phyloP scores from a whole-genome alignment of 1,140 invertebrate genomes.

The Pseudomyrmex pallidus region DNA sequence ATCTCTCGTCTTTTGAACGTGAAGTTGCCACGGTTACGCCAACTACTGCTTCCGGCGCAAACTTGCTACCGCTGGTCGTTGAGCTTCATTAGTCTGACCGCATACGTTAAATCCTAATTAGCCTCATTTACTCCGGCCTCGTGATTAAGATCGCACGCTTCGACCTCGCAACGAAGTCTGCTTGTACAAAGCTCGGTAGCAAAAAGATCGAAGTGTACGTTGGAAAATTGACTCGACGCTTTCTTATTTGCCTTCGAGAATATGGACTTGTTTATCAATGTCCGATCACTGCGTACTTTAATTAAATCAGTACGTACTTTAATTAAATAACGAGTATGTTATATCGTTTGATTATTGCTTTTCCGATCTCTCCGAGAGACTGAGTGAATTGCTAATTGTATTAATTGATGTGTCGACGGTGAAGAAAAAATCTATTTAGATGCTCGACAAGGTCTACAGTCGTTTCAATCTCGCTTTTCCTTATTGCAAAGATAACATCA shows the following conservation, averaged over 20 bases:
- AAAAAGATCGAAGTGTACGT: constrained; percentile 1
- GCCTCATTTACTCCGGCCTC: constrained; percentile 51
- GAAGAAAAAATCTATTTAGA: no score
- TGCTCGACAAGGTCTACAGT: no score
- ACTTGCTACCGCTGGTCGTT: constrained; percentile 42
- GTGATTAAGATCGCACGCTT: constrained; percentile 63
- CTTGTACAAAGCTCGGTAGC: not conserved
- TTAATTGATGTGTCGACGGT: no score
- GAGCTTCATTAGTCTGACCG: constrained; percentile 70
- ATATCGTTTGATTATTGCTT: no score
- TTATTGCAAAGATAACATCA: no score
- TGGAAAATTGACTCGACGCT: no score
- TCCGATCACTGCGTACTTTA: no score
- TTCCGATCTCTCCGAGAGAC: no score
- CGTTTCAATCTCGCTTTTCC: no score
- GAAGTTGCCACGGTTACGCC: constrained; percentile 50
- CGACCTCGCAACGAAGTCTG: not conserved
- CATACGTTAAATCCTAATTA: constrained; percentile 77
- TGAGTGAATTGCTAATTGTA: no score
- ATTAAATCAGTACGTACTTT: no score
- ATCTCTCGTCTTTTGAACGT: constrained; percentile 58
- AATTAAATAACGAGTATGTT: no score
- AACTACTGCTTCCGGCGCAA: constrained; percentile 48
- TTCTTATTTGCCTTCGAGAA: not conserved
- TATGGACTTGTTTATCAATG: not conserved